Base-by-base conservation (phyloP, 2,888 invertebrate species). In the Phragmatobia fuliginosa region DNA sequence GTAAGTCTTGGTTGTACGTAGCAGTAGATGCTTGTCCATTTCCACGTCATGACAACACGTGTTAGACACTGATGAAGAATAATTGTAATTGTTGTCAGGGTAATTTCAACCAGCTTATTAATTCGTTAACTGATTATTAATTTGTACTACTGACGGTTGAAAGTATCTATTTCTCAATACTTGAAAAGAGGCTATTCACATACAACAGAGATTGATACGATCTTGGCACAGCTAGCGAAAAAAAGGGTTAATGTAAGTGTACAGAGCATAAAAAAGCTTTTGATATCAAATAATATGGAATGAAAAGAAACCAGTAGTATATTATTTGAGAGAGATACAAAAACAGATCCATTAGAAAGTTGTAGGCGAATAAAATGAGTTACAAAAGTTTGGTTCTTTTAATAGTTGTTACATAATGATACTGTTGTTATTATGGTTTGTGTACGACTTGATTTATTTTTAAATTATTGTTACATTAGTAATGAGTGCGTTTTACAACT, bases 331-430 rank as follows among this genome's bases (percentile, higher is more conserved):
- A 59, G 52, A 64, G 52, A 61, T 66, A 67, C 65, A 73, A 70
- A 62, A 68, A 41, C 38, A 61, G 33, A 56, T 25, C 33, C 71
- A 73, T 74, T 80, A 77, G 82, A 82, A 82, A 82, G 76, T 76
- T 77, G 62, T 75, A 59, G 72, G 59, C 68, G 59, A 18, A 4
- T 49, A 59, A 63, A 75, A 66, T 16, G 45, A 49, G 61, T 66
- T 52, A 52, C 52, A 25, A 67, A 77, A 80, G 60, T 64, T 62
- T 21, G 11, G 66, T 5, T 56, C 52, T 68, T 72, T 36, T 72
- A 68, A 70, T 75, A 72, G 62, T 67, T 68, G 66, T 78, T 77
- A 71, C 41, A 16, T 71, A 78, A 78, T 14, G n/a, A 75, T 49
- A n/a, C 56, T 59, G 25, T 38, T 59, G 62, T 33, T 69, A 82